Percentiles rank a stretch among this genome's conserved stretches.
Conservation (phyloP, 2,113 vertebrate genomes). For the Polyodon spathula region DNA sequence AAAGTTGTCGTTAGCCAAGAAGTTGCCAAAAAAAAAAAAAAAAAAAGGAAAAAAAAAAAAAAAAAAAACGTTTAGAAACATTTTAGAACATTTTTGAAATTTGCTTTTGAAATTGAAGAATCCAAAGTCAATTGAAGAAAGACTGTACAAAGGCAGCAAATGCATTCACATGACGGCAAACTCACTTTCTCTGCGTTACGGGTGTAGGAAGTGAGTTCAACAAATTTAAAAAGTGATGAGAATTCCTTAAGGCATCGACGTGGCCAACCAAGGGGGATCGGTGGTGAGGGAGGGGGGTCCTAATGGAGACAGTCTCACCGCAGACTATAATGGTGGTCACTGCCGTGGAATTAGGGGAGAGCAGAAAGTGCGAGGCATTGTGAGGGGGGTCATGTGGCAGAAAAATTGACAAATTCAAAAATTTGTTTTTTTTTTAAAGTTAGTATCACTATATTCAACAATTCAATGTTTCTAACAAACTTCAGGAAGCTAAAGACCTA, state of each 20-base stretch:
- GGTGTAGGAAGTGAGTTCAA: constrained; percentile 51
- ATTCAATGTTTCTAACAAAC: no score
- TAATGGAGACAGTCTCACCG: constrained; percentile 86
- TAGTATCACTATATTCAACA: no score
- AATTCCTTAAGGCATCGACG: constrained; percentile 81
- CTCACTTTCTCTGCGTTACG: constrained; percentile 43
- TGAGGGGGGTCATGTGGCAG: constrained; percentile 28
- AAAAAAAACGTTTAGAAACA: constrained; percentile 11
- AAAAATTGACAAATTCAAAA: no score
- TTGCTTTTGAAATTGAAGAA: constrained; percentile 18
- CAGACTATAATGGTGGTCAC: constrained; percentile 58
- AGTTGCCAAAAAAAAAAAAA: constrained; percentile 56
- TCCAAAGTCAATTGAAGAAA: constrained; percentile 6
- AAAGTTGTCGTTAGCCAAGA: constrained; percentile 74
- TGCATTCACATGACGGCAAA: constrained; percentile 48
- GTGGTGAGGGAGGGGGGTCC: constrained; percentile 53
- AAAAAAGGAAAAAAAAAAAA: constrained; percentile 60
- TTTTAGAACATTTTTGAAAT: neutral
- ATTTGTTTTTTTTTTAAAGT: no score
- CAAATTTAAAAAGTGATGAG: constrained; percentile 39
- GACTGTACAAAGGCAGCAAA: constrained; percentile 18
- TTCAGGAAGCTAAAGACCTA: no score
- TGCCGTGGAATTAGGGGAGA: constrained; percentile 45
- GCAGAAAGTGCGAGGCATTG: constrained; percentile 64
- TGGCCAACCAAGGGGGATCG: constrained; percentile 74